Conservation (phyloP, 1,140 invertebrate genomes). For the Onthophagus taurus region DNA sequence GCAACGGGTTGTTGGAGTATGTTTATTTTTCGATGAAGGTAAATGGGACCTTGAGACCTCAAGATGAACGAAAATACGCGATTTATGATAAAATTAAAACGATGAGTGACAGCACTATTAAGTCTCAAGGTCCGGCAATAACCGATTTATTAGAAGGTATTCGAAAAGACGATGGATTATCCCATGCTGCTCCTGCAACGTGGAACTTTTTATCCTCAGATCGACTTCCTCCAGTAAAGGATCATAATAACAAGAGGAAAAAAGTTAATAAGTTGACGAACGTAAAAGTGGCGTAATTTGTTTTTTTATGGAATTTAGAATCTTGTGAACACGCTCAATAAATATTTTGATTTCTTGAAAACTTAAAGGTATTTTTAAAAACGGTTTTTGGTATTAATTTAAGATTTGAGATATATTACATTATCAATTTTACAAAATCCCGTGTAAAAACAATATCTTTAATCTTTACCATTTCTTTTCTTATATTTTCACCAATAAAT, state of each 20-base stretch:
- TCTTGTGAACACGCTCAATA: no score
- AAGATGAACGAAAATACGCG: slow-evolving; percentile 42
- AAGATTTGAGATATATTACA: no score
- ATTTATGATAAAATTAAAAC: slow-evolving; percentile 33
- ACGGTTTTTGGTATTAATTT: no score
- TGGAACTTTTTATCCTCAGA: slow-evolving; percentile 5
- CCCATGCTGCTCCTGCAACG: slow-evolving; percentile 3
- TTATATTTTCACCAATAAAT: no score
- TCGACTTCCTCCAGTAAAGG: background rate
- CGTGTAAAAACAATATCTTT: no score
- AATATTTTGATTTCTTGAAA: no score
- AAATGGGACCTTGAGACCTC: slow-evolving; percentile 39
- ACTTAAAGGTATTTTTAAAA: no score
- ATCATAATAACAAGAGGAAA: no score
- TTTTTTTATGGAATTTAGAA: no score
- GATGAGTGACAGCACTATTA: slow-evolving; percentile 16
- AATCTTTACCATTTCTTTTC: no score
- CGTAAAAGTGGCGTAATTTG: slow-evolving; percentile 4
- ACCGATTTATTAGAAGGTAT: slow-evolving; percentile 26
- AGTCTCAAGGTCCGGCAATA: slow-evolving; percentile 21
- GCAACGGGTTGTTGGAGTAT: slow-evolving; percentile 52
- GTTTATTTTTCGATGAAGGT: slow-evolving; percentile 45
- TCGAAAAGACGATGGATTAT: background rate
- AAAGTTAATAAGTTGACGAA: slow-evolving; percentile 1
- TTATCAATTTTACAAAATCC: no score